Evolutionary conservation across 1,140 invertebrate genomes (phyloP).

Genomic region (Orchestia grillus): DNA sequence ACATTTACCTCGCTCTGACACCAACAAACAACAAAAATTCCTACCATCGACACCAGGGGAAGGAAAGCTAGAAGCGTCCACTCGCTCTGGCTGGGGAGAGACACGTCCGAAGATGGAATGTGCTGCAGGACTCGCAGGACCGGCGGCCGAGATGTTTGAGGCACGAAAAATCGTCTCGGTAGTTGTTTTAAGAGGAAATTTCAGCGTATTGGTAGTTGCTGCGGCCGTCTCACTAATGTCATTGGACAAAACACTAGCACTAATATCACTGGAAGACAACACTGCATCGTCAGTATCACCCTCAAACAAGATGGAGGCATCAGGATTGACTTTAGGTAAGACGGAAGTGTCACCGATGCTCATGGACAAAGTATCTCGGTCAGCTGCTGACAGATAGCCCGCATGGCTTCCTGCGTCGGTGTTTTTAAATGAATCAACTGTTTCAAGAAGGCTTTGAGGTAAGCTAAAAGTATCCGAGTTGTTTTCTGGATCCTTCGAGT

Average conservation of each 20-base stretch:
- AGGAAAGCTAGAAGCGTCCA: conserved; percentile 26
- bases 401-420: background rate
- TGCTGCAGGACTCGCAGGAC: background rate
- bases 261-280: background rate
- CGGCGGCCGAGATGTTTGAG: background rate
- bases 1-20: too few species aligned
- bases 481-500: background rate
- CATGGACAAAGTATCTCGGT: background rate
- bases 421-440: background rate
- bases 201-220: background rate
- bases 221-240: background rate
- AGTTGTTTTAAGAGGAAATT: background rate
- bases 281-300: background rate
- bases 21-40: background rate
- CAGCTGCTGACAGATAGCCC: background rate
- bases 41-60: background rate
- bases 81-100: conserved; percentile 28
- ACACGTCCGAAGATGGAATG: background rate
- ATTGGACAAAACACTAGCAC: background rate
- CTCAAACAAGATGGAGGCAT: background rate
- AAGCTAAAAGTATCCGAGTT: too few species aligned
- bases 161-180: conserved; percentile 6
- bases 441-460: background rate
- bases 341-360: background rate
- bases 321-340: background rate